phyloP scores from a whole-genome alignment of 2,113 vertebrate species.

The Perca flavescens region DNA sequence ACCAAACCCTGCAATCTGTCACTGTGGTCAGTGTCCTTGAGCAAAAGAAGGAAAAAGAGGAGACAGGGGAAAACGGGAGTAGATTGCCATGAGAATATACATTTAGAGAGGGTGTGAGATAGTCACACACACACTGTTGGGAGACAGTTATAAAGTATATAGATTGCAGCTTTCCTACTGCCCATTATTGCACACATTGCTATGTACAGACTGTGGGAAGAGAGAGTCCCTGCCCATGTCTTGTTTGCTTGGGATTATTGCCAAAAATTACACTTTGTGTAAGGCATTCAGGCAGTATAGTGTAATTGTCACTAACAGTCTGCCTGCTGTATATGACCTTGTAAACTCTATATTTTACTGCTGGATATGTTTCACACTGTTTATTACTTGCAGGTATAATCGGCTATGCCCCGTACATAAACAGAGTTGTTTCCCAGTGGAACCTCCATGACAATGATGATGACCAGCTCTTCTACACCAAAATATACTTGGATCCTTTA shows the following conservation, averaged over 20 bases:
- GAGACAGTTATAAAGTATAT: slow-evolving; percentile 33
- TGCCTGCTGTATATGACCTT: slow-evolving; percentile 41
- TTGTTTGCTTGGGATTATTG: slow-evolving; percentile 49
- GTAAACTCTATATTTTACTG: slow-evolving; percentile 59
- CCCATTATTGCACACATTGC: slow-evolving; percentile 9
- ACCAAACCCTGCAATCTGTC: slow-evolving; percentile 80
- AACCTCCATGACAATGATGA: slow-evolving; percentile 97
- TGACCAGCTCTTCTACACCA: slow-evolving; percentile 98
- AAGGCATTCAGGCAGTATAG: slow-evolving; percentile 22
- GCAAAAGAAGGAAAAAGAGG: slow-evolving; percentile 32
- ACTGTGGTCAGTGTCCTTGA: slow-evolving; percentile 67
- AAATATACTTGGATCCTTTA: slow-evolving; percentile 92
- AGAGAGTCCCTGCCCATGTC: slow-evolving; percentile 32
- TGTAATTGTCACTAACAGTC: slow-evolving; percentile 60
- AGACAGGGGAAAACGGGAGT: slow-evolving; percentile 17
- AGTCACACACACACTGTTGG: slow-evolving; percentile 3
- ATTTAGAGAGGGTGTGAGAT: slow-evolving; percentile 45
- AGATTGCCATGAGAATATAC: slow-evolving; percentile 45
- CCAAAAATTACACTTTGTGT: slow-evolving; percentile 63
- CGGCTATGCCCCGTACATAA: slow-evolving; percentile 90
- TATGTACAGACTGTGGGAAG: slow-evolving; percentile 49
- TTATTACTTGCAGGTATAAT: slow-evolving; percentile 90
- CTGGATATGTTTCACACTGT: slow-evolving; percentile 55
- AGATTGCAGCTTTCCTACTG: slow-evolving; percentile 25
- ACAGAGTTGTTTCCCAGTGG: slow-evolving; percentile 92